Evolutionary conservation across 1,140 invertebrate species (phyloP).

Genomic region (Harlomillsia oculata): DNA sequence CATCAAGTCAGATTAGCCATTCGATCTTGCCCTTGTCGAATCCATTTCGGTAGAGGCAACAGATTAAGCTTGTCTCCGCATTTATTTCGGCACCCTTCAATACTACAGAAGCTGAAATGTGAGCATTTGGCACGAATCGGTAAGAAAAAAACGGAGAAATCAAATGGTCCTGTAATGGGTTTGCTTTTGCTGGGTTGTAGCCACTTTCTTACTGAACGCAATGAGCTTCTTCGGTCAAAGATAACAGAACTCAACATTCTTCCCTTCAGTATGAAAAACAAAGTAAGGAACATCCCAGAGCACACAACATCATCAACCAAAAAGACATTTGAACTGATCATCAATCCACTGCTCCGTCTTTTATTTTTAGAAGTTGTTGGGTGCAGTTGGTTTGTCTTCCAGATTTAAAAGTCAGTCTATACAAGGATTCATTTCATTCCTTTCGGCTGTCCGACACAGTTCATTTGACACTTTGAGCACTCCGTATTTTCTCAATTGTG

Average conservation of each 20-base stretch:
- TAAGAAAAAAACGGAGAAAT: constrained; percentile 4
- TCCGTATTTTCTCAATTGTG: not conserved
- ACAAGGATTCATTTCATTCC: not conserved
- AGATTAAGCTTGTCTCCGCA: not conserved
- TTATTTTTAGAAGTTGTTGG: too few relatives aligned
- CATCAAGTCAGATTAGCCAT: constrained; percentile 1
- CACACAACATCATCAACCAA: not conserved
- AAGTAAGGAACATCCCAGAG: too few relatives aligned
- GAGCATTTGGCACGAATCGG: not conserved
- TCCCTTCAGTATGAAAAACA: not conserved
- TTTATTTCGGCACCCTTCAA: not conserved
- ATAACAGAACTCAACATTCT: not conserved
- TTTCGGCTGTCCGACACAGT: too few relatives aligned
- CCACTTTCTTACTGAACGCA: not conserved
- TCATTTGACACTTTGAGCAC: too few relatives aligned
- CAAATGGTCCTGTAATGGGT: constrained; percentile 5
- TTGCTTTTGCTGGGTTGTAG: not conserved
- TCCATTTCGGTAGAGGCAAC: not conserved
- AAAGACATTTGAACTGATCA: not conserved
- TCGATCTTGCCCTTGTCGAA: not conserved
- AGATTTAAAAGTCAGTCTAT: not conserved
- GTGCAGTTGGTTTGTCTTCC: too few relatives aligned
- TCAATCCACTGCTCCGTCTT: not conserved
- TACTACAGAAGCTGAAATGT: not conserved
- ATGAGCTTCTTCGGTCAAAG: constrained; percentile 15